Evolutionary conservation across 1,140 invertebrate species (phyloP), one percentile per base, ranked within the genome.

Genomic region (Drosophila ogumai): DNA sequence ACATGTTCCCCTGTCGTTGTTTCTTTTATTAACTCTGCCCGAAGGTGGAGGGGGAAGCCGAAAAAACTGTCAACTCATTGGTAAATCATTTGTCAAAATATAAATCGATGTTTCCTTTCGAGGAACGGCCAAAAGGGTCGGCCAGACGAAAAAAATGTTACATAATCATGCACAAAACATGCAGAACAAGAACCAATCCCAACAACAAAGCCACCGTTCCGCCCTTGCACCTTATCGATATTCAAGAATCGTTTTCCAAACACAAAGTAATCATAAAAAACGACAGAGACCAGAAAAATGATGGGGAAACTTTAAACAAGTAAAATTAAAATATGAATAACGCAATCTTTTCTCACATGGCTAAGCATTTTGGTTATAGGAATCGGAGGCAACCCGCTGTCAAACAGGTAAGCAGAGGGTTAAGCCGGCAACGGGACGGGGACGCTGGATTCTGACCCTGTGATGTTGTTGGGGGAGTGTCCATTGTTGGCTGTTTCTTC

Each of bases 301-400:
- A 76, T 60, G 64, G 52, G 64, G 31, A 52, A 55, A 46, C 79
- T 50, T 76, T 68, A 68, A 80, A 80, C 79, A 82, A 88, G 84
- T 84, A 84, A 90, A 90, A 88, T 90, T 88, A 78, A 88, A 88
- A 88, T 90, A 88, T 85, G 85, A 88, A 90, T 79, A 88, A 88
- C 85, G 85, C 85, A 90, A 88, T 90, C 81, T 90, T 73, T 90
- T 90, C 87, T 88, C 85, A 88, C 85, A 88, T 88, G 85, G 81
- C 81, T 85, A 84, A 78, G 74, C 85, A 88, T 84, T 78, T 56
- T 72, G 67, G 55, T 69, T n/a, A 25, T 55, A 38, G 31, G 25
- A 46, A 41, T 54, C 56, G 57, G 78, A 56, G 82, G 66, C 82
- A 79, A 82, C 79, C 80, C 84, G 80, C 84, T 88, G 84, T 88